Conservation (phyloP, 2,113 vertebrate species). For the Grammomys dolichurus region DNA sequence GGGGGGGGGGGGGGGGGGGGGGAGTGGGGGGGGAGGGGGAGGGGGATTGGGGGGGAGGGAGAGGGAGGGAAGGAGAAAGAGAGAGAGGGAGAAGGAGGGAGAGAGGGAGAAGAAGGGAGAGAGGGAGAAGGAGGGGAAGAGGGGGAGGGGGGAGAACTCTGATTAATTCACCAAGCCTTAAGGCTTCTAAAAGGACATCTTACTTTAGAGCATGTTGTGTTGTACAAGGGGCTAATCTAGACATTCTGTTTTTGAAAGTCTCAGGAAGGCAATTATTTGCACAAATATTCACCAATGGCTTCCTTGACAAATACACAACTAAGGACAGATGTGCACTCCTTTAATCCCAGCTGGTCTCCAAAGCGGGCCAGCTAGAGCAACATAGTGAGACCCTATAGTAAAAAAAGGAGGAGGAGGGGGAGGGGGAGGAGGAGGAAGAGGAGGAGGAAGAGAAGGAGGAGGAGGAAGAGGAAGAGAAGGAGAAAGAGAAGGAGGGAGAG, state of each 20-base stretch:
- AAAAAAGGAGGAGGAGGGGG: background rate
- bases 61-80: fast-evolving
- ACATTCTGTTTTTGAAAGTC: slow-evolving; percentile 33
- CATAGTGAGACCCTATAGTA: background rate
- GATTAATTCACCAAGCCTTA: background rate
- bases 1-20: background rate
- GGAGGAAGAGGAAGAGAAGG: too few relatives aligned
- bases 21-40: too few relatives aligned
- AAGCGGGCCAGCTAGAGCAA: background rate
- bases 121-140: too few relatives aligned
- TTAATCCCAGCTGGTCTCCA: background rate
- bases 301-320: slow-evolving; percentile 47
- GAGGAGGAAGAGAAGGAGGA: background rate
- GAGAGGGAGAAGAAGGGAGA: too few relatives aligned
- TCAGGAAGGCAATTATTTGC: slow-evolving; percentile 10
- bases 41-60: too few relatives aligned
- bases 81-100: background rate
- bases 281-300: slow-evolving; percentile 19
- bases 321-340: background rate
- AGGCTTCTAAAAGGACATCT: background rate
- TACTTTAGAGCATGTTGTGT: background rate
- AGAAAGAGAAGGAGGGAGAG: background rate
- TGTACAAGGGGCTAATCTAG: slow-evolving; percentile 15
- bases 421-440: too few relatives aligned
- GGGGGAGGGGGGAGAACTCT: background rate